These are phyloP conservation scores for Agrotis segetum DNA, from an alignment of 2,888 invertebrate genomes.

Conservation along the genomic window DNA sequence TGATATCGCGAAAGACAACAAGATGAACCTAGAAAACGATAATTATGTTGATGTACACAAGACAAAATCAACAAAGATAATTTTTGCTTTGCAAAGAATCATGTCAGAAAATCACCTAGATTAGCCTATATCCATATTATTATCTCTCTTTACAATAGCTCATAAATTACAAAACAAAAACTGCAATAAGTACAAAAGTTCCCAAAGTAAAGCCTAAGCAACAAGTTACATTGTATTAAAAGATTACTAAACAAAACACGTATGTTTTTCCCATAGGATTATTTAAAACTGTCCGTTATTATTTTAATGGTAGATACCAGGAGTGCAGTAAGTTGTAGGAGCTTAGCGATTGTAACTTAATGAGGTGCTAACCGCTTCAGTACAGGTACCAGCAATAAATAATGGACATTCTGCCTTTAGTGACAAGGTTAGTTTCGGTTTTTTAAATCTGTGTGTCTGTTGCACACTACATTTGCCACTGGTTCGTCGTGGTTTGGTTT, in stretches of 20 bases:
- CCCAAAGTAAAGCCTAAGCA: slow-evolving; percentile 14
- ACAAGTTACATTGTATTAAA: slow-evolving; percentile 32
- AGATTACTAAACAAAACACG: slow-evolving; percentile 44
- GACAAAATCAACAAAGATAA: slow-evolving; percentile 7
- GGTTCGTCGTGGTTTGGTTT: too few relatives aligned
- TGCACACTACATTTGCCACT: too few relatives aligned
- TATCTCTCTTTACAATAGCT: not conserved
- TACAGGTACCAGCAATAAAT: too few relatives aligned
- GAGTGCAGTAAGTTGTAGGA: slow-evolving; percentile 20
- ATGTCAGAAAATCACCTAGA: not conserved
- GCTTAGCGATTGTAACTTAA: not conserved
- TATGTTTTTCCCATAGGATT: slow-evolving; percentile 40
- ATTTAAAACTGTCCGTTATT: slow-evolving; percentile 40
- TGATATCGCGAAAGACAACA: slow-evolving; percentile 10
- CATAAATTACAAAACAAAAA: slow-evolving; percentile 23
- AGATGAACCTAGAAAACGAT: slow-evolving; percentile 8
- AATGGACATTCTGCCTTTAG: too few relatives aligned
- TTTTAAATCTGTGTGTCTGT: too few relatives aligned
- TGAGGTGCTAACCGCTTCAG: slow-evolving; percentile 8
- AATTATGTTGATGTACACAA: not conserved
- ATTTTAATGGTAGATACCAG: slow-evolving; percentile 36
- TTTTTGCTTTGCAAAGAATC: not conserved
- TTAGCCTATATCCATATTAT: not conserved
- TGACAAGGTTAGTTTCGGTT: too few relatives aligned
- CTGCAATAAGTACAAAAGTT: slow-evolving; percentile 25